Percentiles rank a stretch among this genome's conserved stretches.
These are phyloP conservation scores for Acropora tenuis DNA, from an alignment of 64 coral and sea anemone species.

Conservation along the genomic window DNA sequence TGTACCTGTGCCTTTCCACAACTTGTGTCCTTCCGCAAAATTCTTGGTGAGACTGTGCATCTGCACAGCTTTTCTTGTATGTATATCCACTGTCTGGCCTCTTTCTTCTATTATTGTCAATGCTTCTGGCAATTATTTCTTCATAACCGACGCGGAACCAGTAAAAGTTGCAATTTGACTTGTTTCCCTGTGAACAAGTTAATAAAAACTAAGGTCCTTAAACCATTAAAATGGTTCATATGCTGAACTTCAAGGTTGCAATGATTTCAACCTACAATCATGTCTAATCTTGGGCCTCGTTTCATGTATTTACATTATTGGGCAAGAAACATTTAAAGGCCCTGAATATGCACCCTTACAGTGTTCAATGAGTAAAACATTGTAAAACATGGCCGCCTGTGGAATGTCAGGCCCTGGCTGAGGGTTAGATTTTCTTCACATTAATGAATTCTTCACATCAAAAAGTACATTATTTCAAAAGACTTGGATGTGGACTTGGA, in stretches of 20 bases:
- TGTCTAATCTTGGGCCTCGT: not conserved
- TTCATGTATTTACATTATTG: slow-evolving; percentile 1
- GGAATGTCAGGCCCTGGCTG: not conserved
- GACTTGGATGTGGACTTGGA: too few relatives aligned
- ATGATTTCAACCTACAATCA: not conserved
- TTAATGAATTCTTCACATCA: not conserved
- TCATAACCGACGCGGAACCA: slow-evolving; percentile 60
- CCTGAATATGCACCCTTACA: not conserved
- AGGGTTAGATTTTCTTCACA: not conserved
- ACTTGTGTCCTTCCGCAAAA: slow-evolving; percentile 45
- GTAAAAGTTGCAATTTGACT: slow-evolving; percentile 44
- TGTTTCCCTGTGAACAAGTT: slow-evolving; percentile 50
- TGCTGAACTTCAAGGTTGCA: not conserved
- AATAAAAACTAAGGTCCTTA: slow-evolving; percentile 6
- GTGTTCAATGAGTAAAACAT: not conserved
- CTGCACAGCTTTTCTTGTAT: slow-evolving; percentile 70
- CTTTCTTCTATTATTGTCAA: slow-evolving; percentile 46
- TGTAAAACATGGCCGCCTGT: not conserved
- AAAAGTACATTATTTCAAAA: too few relatives aligned
- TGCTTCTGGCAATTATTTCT: slow-evolving; percentile 55
- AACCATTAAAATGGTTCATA: slow-evolving; percentile 2
- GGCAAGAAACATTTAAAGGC: not conserved
- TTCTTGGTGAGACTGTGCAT: slow-evolving; percentile 66
- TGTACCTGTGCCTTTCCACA: not conserved
- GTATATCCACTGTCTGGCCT: slow-evolving; percentile 63